Evolutionary conservation across 2,888 invertebrate species (phyloP).

Genomic region (Synanthedon tipuliformis): DNA sequence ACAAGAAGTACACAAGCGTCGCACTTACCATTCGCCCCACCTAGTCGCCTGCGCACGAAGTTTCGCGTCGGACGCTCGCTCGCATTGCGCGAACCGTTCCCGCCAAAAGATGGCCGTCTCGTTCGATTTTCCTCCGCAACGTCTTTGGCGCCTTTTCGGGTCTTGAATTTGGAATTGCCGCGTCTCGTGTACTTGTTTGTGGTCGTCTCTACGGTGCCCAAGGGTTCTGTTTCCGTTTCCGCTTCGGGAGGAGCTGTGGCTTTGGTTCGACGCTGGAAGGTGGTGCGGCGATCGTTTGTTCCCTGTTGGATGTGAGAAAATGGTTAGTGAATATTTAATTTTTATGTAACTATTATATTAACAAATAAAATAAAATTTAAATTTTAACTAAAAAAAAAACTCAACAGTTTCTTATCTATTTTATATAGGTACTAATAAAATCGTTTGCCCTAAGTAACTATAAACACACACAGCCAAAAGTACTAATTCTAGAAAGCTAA

Average conservation of each 20-base stretch:
- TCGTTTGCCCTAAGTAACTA: too few relatives aligned
- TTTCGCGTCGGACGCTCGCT: conserved; percentile 44
- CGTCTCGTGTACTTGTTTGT: conserved; percentile 36
- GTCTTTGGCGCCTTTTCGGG: conserved; percentile 19
- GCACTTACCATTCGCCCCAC: conserved; percentile 58
- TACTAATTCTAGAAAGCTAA: too few relatives aligned
- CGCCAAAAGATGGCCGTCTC: conserved; percentile 40
- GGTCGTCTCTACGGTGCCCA: conserved; percentile 26
- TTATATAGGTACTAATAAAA: too few relatives aligned
- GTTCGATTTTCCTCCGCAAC: conserved; percentile 21
- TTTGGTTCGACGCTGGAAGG: conserved; percentile 55
- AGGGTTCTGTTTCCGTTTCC: conserved; percentile 26
- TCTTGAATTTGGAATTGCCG: conserved; percentile 30
- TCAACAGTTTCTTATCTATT: conserved; percentile 5
- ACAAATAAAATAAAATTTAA: background rate
- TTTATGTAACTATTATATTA: background rate
- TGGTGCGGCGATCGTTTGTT: conserved; percentile 31
- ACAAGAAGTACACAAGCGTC: conserved; percentile 21
- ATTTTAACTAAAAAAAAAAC: conserved; percentile 1
- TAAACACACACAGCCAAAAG: too few relatives aligned
- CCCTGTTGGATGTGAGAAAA: conserved; percentile 27
- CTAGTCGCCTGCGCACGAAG: conserved; percentile 44
- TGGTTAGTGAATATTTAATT: conserved; percentile 9
- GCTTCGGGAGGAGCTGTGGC: conserved; percentile 41
- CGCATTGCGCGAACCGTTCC: conserved; percentile 35